Evolutionary conservation across 2,797 vertebrate genomes (phyloP).

Genomic region (Rousettus madagascariensis): DNA sequence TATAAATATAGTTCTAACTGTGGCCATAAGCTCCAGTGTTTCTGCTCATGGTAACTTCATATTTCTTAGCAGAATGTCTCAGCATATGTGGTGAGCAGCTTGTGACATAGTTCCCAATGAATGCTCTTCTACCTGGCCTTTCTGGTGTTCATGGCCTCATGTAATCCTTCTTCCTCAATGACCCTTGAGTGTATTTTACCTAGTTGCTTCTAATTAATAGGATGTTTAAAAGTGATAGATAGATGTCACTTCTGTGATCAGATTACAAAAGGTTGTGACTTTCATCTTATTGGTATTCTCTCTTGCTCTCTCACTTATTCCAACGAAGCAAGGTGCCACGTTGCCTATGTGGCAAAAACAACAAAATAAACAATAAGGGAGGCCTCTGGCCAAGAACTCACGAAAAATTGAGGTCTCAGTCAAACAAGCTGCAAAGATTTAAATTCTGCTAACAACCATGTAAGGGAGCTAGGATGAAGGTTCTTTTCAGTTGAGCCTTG

Average conservation of each 20-base stretch:
- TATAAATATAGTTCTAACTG: background rate
- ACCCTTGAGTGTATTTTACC: background rate
- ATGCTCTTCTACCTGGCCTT: background rate
- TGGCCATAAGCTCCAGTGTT: background rate
- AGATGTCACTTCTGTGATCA: background rate
- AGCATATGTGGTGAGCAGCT: background rate
- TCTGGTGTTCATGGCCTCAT: background rate
- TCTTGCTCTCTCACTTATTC: background rate
- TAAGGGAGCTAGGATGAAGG: background rate
- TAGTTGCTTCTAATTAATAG: background rate
- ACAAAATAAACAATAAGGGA: background rate
- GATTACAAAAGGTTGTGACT: background rate
- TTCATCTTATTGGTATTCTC: background rate
- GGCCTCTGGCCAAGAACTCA: background rate
- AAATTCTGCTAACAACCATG: background rate
- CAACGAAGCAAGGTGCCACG: background rate
- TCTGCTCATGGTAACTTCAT: background rate
- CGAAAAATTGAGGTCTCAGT: background rate
- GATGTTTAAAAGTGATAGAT: background rate
- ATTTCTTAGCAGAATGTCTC: background rate
- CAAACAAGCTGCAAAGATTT: background rate
- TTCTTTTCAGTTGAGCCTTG: background rate
- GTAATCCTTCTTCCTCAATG: background rate
- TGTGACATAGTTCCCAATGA: background rate
- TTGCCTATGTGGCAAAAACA: background rate